These are phyloP conservation scores for Ptyas mucosa DNA, from an alignment of 2,113 vertebrate species.

Conservation along the genomic window DNA sequence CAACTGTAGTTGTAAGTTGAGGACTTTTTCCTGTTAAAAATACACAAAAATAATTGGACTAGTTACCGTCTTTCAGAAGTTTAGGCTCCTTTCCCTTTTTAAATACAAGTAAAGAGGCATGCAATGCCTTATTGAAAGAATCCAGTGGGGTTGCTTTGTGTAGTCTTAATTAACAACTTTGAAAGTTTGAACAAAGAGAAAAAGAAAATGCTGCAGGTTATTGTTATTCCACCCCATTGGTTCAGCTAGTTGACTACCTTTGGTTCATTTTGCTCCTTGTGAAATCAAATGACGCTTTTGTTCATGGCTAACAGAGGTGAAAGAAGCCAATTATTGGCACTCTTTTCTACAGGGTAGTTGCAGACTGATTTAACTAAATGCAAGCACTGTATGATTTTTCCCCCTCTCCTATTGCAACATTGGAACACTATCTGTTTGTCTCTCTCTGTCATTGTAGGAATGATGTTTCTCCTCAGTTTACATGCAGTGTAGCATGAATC, in stretches of 20 bases:
- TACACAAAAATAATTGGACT: slow-evolving; percentile 71
- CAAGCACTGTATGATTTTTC: slow-evolving; percentile 68
- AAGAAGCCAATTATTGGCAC: slow-evolving; percentile 90
- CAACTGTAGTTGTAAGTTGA: not conserved
- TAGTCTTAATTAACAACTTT: slow-evolving; percentile 80
- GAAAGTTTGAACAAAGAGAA: slow-evolving; percentile 77
- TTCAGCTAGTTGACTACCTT: slow-evolving; percentile 76
- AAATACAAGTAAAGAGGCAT: slow-evolving; percentile 81
- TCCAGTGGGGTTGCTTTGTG: slow-evolving; percentile 70
- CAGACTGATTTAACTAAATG: slow-evolving; percentile 74
- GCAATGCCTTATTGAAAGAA: slow-evolving; percentile 76
- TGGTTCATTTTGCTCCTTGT: slow-evolving; percentile 84
- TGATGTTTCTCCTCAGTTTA: slow-evolving; percentile 45
- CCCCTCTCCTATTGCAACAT: slow-evolving; percentile 29
- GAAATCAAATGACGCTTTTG: slow-evolving; percentile 94
- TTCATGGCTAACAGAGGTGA: slow-evolving; percentile 94
- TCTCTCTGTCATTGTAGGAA: slow-evolving; percentile 68
- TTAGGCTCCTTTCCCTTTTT: slow-evolving; percentile 69
- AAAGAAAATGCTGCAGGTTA: slow-evolving; percentile 78
- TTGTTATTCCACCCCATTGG: slow-evolving; percentile 83
- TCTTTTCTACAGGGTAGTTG: slow-evolving; percentile 79
- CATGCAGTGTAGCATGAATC: slow-evolving; percentile 15
- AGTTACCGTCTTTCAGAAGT: slow-evolving; percentile 76
- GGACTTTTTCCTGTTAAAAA: slow-evolving; percentile 65
- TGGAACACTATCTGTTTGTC: slow-evolving; percentile 57